These are phyloP conservation scores for Leucoma salicis DNA, from an alignment of 2,888 invertebrate species.

Conservation along the genomic window DNA sequence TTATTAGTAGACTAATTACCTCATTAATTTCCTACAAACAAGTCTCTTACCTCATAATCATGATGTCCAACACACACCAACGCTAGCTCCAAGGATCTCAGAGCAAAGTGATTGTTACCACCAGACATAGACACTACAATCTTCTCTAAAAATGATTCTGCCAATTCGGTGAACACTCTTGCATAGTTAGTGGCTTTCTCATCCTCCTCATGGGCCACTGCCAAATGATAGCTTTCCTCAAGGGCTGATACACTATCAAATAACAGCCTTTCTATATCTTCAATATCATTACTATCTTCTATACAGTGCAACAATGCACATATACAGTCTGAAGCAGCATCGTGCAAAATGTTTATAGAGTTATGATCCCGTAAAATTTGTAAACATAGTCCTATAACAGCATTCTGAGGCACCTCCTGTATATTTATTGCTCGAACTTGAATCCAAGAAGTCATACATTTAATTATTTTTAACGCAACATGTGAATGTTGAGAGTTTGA, in stretches of 20 bases:
- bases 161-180: conserved; percentile 96
- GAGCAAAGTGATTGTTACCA: conserved; percentile 86
- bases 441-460: conserved; percentile 96
- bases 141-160: conserved; percentile 93
- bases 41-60: conserved; percentile 91
- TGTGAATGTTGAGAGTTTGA: conserved; percentile 85
- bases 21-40: neutral
- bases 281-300: conserved; percentile 88
- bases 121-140: conserved; percentile 86
- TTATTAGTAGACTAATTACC: too few species aligned
- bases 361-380: conserved; percentile 85
- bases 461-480: conserved; percentile 87
- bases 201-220: conserved; percentile 95
- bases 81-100: conserved; percentile 93
- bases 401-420: conserved; percentile 87
- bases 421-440: conserved; percentile 91
- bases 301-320: conserved; percentile 92
- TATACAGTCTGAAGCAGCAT: conserved; percentile 94
- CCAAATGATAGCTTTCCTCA: conserved; percentile 93
- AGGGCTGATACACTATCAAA: conserved; percentile 91
- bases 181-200: conserved; percentile 97
- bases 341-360: conserved; percentile 87
- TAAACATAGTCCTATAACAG: conserved; percentile 88
- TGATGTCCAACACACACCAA: conserved; percentile 97
- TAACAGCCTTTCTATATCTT: conserved; percentile 88